Evolutionary conservation across 2,888 invertebrate species (phyloP).

Genomic region (Labia minor): DNA sequence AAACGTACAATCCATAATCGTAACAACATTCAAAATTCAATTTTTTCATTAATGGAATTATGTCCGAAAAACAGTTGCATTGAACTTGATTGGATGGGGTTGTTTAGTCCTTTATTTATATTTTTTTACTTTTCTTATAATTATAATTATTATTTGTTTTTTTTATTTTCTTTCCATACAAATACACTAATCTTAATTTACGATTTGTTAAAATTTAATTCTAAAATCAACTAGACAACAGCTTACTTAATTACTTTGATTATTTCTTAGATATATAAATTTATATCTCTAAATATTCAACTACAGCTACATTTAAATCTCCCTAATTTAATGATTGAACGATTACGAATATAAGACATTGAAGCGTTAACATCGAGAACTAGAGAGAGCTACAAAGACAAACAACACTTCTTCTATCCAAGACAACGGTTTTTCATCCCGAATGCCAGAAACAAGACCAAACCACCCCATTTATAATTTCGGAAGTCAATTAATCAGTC

Average conservation of each 20-base stretch:
- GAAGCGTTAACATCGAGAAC: background rate
- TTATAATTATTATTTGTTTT: no score
- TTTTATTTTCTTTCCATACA: background rate
- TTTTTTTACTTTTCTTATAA: no score
- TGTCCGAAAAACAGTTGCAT: background rate
- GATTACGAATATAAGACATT: no score
- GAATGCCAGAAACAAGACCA: background rate
- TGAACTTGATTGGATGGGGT: background rate
- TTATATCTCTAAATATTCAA: background rate
- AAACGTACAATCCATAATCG: background rate
- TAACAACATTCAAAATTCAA: background rate
- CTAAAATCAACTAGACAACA: background rate
- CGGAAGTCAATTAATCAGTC: background rate
- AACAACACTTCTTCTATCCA: conserved; percentile 4
- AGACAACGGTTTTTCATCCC: background rate
- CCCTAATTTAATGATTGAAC: no score
- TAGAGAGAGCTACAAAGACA: conserved; percentile 7
- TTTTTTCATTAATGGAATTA: background rate
- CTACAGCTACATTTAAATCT: no score
- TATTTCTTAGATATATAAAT: no score
- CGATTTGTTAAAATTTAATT: background rate
- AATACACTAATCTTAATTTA: conserved; percentile 13
- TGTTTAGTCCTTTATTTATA: background rate
- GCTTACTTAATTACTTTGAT: no score
- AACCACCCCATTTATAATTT: conserved; percentile 3